Base-by-base conservation (phyloP, 2,797 vertebrate genomes). In the Balearica regulorum region DNA sequence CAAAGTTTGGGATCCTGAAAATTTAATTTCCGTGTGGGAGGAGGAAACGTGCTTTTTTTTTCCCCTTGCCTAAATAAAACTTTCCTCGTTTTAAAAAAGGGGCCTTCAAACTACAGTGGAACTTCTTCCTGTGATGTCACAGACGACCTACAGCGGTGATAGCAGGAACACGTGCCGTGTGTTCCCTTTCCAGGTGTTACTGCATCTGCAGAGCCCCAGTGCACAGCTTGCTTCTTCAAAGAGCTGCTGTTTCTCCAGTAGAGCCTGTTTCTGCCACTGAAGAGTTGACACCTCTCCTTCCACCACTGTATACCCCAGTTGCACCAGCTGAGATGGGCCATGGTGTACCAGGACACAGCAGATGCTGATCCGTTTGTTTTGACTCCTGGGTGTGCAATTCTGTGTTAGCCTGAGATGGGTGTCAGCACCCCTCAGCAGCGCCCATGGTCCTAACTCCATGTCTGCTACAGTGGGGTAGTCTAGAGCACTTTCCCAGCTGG, bases 131-230 rank as follows among this genome's bases (percentile, higher is more conserved):
- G 7, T 39, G 5, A 7, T 61, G 14, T 64, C 35, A 25, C 37
- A 66, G 25, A 41, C 0, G 1, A 77, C 13, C 24, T 43, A 1
- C 13, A 0, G 1, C 10, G 31, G 14, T 11, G 66, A 29, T 2
- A 33, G 18, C 0, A 1, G 53, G 25, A 81, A 37, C 14, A 64
- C 0, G 0, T 10, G 25, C 25, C 0, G 0, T 13, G n/a, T 29
- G 22, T 25, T 73, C 13, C 26, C 19, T 84, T 76, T 43, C 44
- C 54, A 69, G 61, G 24, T 39, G 12, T 22, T 15, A 5, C 4
- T 22, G 46, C 8, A 9, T 26, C 41, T 53, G 24, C 43, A 57
- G 44, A 71, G 53, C 21, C 15, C 16, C 10, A 25, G 24, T 14
- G 35, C 33, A 44, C 35, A 75, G 16, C 29, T 13, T 16, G 3